Evolutionary conservation across 2,888 invertebrate species (phyloP).

Genomic region (Chorisops tibialis): DNA sequence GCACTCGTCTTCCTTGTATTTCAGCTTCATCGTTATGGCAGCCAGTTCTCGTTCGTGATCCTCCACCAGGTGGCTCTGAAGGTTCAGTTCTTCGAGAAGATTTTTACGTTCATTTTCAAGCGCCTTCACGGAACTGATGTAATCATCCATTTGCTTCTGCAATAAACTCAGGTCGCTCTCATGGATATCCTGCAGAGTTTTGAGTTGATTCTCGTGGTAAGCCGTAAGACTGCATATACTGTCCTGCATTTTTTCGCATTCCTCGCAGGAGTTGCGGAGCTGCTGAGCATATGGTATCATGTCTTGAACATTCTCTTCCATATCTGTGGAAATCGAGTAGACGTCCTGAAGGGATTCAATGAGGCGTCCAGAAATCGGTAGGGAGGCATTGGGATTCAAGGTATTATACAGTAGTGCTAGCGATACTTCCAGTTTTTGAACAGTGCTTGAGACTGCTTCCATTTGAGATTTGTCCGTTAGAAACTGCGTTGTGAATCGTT

Average conservation of each 20-base stretch:
- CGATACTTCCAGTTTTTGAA: conserved; percentile 44
- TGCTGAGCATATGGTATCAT: conserved; percentile 47
- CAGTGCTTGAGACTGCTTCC: conserved; percentile 42
- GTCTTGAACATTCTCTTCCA: conserved; percentile 57
- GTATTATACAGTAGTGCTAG: conserved; percentile 41
- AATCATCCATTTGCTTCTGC: conserved; percentile 43
- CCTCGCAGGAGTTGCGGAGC: conserved; percentile 50
- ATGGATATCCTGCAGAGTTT: conserved; percentile 49
- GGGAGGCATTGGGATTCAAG: conserved; percentile 37
- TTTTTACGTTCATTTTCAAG: conserved; percentile 40
- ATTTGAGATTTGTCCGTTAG: conserved; percentile 43
- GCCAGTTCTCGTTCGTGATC: conserved; percentile 45
- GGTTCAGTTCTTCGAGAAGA: conserved; percentile 43
- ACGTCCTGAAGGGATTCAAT: conserved; percentile 55
- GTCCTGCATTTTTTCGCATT: conserved; percentile 53
- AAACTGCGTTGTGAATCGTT: conserved; percentile 44
- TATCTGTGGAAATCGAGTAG: conserved; percentile 58
- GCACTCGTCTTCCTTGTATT: conserved; percentile 43
- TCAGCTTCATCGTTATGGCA: conserved; percentile 38
- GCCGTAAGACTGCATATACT: conserved; percentile 49
- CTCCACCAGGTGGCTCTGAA: conserved; percentile 46
- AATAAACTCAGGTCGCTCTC: conserved; percentile 42
- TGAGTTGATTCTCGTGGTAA: conserved; percentile 50
- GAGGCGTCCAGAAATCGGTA: conserved; percentile 38
- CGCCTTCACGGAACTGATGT: conserved; percentile 38